Evolutionary conservation across 2,888 invertebrate species (phyloP), one percentile per base, ranked within the genome.

Genomic region (Pandemis heparana): DNA sequence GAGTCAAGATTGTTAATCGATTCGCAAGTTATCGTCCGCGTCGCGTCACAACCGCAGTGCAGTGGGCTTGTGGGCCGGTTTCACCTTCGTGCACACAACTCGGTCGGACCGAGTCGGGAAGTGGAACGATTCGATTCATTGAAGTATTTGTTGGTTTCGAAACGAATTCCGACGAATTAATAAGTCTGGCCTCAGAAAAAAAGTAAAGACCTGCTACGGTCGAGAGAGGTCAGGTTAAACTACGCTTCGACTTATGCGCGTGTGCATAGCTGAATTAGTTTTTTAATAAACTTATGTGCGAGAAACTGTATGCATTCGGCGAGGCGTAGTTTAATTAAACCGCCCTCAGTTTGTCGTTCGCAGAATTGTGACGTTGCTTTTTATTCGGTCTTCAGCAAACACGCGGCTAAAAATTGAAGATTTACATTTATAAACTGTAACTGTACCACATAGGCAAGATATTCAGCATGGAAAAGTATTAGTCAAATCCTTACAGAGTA

Each of bases 81-180:
- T 68, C 73, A 73, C 73, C 72, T 73, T 73, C 63, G 12, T 63
- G 68, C 69, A 72, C 73, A 73, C 59, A 69, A n/a, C 56, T 51
- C 51, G 61, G 38, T 65, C 60, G 51, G 32, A 66, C 65, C 60
- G 59, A 53, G 62, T 62, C 18, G 62, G 59, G 65, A 64, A 62
- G 59, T 53, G 53, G 72, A 67, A 72, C 72, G 67, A 53, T 46
- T 62, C 62, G 67, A 46, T 72, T 67, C 51, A 67, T 69, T 48
- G 53, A 62, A 61, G 67, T 38, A 61, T 61, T 67, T 61, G 66
- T 66, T 16, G 12, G 41, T 51, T 62, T 32, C 16, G 6, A 62
- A 62, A 51, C 16, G 7, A 14, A 14, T 51, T 16, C n/a, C 51
- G 51, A 7, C 51, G 16, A 3, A 16, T 18, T 51, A 51, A 7